These are phyloP conservation scores for Onychomys leucogaster DNA, from an alignment of 2,797 vertebrate genomes.

Conservation along the genomic window DNA sequence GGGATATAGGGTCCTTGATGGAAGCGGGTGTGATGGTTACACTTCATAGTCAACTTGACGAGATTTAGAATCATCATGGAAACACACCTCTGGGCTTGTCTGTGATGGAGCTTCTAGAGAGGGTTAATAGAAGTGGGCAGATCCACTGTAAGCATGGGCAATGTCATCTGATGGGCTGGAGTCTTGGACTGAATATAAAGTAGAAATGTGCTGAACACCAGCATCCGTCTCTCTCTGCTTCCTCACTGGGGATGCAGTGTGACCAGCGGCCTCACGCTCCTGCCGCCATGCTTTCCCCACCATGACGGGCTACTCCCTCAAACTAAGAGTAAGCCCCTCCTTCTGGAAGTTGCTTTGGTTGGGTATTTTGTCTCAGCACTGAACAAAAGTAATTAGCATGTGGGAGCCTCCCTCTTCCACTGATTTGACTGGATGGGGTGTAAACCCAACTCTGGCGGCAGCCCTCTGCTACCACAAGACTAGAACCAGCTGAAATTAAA, in stretches of 20 bases:
- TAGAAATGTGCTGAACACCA: background rate
- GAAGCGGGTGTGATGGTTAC: background rate
- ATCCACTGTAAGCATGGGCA: background rate
- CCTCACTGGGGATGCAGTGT: background rate
- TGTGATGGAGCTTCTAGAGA: background rate
- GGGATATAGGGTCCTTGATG: rapidly evolving
- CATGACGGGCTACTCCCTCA: background rate
- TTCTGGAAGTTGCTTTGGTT: background rate
- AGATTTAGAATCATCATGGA: background rate
- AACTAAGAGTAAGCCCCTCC: background rate
- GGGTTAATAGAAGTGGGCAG: background rate
- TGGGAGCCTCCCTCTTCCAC: background rate
- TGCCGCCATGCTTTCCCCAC: background rate
- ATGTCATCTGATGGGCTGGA: background rate
- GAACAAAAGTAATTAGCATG: background rate
- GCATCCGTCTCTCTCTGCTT: background rate
- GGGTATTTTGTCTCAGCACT: background rate
- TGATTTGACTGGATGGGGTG: background rate
- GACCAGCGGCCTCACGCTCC: background rate
- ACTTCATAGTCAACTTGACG: background rate
- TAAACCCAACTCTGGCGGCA: background rate
- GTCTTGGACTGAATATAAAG: background rate
- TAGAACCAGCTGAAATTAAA: background rate
- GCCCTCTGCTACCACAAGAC: too few relatives aligned
- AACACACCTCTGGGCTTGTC: background rate